Percentiles rank a stretch among this genome's conserved stretches.
These are phyloP conservation scores for Coenonympha glycerion DNA, from an alignment of 2,888 invertebrate genomes.

Conservation along the genomic window DNA sequence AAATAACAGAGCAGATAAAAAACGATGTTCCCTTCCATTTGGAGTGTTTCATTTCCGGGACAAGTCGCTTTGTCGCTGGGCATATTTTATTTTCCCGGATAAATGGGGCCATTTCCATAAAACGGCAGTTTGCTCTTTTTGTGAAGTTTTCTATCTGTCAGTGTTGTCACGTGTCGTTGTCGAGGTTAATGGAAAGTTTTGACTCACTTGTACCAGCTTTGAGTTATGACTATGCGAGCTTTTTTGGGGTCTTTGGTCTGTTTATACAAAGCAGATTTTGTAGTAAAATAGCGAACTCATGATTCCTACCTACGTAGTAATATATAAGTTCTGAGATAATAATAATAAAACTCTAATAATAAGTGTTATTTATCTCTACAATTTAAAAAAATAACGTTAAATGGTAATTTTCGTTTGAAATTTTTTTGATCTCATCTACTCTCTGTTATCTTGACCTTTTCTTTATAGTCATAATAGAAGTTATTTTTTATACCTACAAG, in stretches of 20 bases:
- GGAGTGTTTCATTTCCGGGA: conserved; percentile 65
- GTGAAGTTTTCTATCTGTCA: conserved; percentile 46
- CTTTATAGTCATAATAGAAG: no score
- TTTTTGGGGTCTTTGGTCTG: neutral
- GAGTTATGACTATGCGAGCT: conserved; percentile 19
- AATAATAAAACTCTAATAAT: no score
- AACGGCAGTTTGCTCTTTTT: conserved; percentile 65
- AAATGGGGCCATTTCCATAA: conserved; percentile 67
- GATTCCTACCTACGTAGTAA: no score
- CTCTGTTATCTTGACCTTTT: neutral
- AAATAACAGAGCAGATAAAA: conserved; percentile 26
- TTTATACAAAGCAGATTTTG: no score
- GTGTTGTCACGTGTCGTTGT: conserved; percentile 50
- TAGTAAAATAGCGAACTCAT: no score
- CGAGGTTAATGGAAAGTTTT: conserved; percentile 25
- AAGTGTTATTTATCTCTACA: no score
- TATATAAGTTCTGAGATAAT: no score
- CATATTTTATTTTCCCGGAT: conserved; percentile 56
- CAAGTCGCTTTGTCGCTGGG: conserved; percentile 71
- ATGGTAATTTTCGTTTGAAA: no score
- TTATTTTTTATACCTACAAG: no score
- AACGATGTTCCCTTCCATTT: conserved; percentile 33
- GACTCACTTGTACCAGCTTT: conserved; percentile 17
- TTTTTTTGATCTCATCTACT: neutral
- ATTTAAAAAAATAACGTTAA: no score